A percentile compares a stretch with the other conserved stretches of the same genome.
These are phyloP conservation scores for Diabrotica virgifera DNA, from an alignment of 1,140 invertebrate genomes.

Conservation along the genomic window DNA sequence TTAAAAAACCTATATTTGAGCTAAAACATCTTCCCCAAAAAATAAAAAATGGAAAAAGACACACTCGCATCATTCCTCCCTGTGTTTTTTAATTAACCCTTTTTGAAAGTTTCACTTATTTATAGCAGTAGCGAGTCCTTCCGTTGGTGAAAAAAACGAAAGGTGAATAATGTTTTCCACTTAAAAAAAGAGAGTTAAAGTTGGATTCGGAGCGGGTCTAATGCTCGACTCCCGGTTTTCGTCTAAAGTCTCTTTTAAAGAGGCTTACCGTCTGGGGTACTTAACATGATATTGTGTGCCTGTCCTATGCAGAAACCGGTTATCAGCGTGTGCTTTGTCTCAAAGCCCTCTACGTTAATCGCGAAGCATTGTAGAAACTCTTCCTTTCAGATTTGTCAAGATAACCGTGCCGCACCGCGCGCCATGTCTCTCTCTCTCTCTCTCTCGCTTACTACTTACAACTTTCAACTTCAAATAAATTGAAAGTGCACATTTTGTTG, in stretches of 20 bases:
- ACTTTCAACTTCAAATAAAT: too few species aligned
- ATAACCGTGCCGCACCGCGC: slow-evolving; percentile 4
- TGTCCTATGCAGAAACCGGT: slow-evolving; percentile 30
- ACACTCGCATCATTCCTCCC: too few species aligned
- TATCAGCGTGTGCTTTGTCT: slow-evolving; percentile 35
- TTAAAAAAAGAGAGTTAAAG: background rate
- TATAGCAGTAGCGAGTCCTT: too few species aligned
- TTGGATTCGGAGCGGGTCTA: background rate
- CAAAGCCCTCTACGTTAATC: slow-evolving; percentile 36
- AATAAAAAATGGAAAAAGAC: too few species aligned
- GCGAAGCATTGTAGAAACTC: slow-evolving; percentile 31
- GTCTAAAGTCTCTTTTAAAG: slow-evolving; percentile 19
- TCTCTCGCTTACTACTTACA: background rate
- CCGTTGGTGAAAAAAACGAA: too few species aligned
- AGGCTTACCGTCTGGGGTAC: slow-evolving; percentile 33
- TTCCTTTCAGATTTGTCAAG: slow-evolving; percentile 19
- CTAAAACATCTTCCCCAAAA: too few species aligned
- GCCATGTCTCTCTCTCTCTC: background rate
- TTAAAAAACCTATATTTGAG: too few species aligned
- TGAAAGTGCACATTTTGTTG: too few species aligned
- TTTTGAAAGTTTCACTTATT: too few species aligned
- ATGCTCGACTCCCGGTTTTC: background rate
- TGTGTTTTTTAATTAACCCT: too few species aligned
- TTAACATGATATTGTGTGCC: slow-evolving; percentile 37
- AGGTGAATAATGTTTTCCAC: too few species aligned